Conservation (phyloP, 2,113 vertebrate genomes). For the Hippocampus zosterae region DNA sequence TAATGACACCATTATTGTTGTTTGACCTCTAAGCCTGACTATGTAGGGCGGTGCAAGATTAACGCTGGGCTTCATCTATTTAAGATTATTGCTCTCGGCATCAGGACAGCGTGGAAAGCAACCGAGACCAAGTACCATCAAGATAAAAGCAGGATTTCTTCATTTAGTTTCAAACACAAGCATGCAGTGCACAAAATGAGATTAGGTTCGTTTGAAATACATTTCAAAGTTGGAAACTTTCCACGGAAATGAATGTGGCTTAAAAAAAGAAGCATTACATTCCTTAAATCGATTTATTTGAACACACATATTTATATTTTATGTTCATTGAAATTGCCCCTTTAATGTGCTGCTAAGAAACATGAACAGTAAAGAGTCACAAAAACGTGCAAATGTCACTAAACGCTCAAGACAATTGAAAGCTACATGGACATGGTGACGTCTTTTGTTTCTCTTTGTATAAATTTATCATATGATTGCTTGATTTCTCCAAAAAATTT, state of each 20-base stretch:
- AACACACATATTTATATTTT: no score
- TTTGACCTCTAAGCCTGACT: constrained; percentile 46
- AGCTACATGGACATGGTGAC: no score
- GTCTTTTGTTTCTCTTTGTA: no score
- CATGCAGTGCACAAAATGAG: neutral
- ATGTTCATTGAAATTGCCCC: no score
- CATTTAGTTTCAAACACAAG: neutral
- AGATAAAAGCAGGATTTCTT: constrained; percentile 18
- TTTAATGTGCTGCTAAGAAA: no score
- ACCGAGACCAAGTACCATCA: constrained; percentile 16
- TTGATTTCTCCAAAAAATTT: no score
- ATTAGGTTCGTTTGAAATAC: neutral
- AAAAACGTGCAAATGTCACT: no score
- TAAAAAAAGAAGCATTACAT: neutral
- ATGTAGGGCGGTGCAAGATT: constrained; percentile 60
- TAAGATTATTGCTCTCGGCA: constrained; percentile 33
- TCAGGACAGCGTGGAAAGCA: constrained; percentile 21
- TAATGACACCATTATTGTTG: constrained; percentile 42
- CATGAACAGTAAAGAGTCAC: no score
- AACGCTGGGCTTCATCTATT: constrained; percentile 50
- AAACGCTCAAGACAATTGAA: no score
- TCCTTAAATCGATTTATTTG: neutral
- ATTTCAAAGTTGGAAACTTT: neutral
- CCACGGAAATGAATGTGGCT: neutral
- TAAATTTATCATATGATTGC: no score